phyloP scores from a whole-genome alignment of 2,888 invertebrate genomes.

The Danaus chrysippus region DNA sequence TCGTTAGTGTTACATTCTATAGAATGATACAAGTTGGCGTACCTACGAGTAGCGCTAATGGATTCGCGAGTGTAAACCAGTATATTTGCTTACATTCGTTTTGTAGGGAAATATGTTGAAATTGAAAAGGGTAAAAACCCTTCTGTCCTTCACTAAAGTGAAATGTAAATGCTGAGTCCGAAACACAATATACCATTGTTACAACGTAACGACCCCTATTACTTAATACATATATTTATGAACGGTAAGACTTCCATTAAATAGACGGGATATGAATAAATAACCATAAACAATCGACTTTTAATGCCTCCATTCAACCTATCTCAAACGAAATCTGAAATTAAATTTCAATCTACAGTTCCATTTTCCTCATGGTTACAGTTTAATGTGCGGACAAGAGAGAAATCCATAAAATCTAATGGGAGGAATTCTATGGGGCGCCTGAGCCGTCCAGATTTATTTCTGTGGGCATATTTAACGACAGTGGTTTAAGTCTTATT shows the following conservation, averaged over 20 bases:
- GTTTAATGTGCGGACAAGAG: constrained; percentile 71
- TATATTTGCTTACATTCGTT: no score
- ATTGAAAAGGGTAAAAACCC: no score
- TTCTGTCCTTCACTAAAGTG: no score
- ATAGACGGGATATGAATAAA: not conserved
- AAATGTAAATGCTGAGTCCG: no score
- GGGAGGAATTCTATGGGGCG: constrained; percentile 63
- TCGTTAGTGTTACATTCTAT: no score
- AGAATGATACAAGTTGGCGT: no score
- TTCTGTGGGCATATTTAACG: constrained; percentile 51
- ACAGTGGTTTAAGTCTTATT: constrained; percentile 26
- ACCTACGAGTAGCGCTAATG: no score
- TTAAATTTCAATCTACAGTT: constrained; percentile 58
- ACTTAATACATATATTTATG: no score
- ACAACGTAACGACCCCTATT: no score
- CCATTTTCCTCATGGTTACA: constrained; percentile 62
- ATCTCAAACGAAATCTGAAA: constrained; percentile 47
- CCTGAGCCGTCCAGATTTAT: constrained; percentile 69
- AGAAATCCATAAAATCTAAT: constrained; percentile 74
- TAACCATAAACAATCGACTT: constrained; percentile 21
- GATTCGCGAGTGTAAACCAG: no score
- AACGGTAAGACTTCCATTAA: not conserved
- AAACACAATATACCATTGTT: no score
- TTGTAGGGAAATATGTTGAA: no score
- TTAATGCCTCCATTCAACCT: constrained; percentile 38